phyloP scores from a whole-genome alignment of 2,797 vertebrate genomes.

The Caiman crocodilus region DNA sequence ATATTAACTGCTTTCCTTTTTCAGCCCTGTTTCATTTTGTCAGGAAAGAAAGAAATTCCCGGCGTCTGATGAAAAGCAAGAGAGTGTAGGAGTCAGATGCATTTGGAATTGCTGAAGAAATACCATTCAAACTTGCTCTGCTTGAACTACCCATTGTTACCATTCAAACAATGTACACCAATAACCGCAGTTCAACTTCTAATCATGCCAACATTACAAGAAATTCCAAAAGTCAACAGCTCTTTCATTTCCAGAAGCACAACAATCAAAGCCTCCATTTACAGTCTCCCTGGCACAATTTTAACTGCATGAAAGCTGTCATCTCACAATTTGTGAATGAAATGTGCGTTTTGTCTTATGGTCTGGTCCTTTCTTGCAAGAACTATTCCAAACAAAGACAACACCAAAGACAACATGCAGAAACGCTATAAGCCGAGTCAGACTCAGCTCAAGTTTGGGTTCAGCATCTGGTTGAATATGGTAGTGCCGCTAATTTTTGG shows the following conservation, averaged over 20 bases:
- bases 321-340: constrained; percentile 63
- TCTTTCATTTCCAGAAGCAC: constrained; percentile 59
- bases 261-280: constrained; percentile 56
- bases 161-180: constrained; percentile 59
- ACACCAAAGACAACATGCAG: constrained; percentile 45
- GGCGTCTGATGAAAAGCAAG: constrained; percentile 17
- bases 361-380: constrained; percentile 27
- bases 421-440: constrained; percentile 53
- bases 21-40: background rate
- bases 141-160: constrained; percentile 66
- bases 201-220: constrained; percentile 42
- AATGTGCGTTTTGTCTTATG: constrained; percentile 37
- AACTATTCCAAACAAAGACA: constrained; percentile 78
- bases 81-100: constrained; percentile 37
- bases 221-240: constrained; percentile 73
- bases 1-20: background rate
- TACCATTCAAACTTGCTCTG: constrained; percentile 79
- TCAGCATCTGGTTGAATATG: constrained; percentile 70
- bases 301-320: constrained; percentile 39
- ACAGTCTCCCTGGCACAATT: constrained; percentile 63
- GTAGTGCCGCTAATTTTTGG: constrained; percentile 29
- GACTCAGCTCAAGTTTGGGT: constrained; percentile 76
- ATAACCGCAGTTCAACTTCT: constrained; percentile 44
- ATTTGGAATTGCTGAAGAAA: constrained; percentile 72
- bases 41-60: background rate